phyloP scores from a whole-genome alignment of 2,888 invertebrate genomes.

The Tinea pellionella region DNA sequence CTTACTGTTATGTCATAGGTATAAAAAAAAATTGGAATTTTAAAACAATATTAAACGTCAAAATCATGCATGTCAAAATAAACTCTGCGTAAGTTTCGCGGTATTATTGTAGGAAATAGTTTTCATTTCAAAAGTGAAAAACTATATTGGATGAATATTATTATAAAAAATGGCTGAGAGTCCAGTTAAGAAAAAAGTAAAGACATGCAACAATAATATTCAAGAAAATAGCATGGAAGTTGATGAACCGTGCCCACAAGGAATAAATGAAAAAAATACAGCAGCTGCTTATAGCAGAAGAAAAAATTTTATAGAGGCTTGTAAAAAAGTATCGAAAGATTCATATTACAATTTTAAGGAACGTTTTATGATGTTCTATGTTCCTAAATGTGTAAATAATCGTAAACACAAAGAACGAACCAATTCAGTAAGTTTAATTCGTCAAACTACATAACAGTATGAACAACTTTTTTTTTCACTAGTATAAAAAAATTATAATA shows the following conservation, averaged over 20 bases:
- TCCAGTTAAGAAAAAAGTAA: constrained; percentile 13
- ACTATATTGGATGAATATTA: neutral
- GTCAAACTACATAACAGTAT: no score
- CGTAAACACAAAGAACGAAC: constrained; percentile 33
- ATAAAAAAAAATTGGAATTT: no score
- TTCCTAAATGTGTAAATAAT: constrained; percentile 37
- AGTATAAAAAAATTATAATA: no score
- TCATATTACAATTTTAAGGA: constrained; percentile 37
- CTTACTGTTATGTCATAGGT: no score
- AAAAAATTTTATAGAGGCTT: constrained; percentile 49
- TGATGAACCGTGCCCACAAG: neutral
- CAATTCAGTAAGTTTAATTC: neutral
- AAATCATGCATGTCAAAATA: no score
- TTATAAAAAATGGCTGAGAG: constrained; percentile 5
- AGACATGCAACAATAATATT: neutral
- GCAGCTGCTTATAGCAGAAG: no score
- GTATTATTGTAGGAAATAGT: no score
- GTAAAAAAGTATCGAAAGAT: constrained; percentile 42
- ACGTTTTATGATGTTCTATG: constrained; percentile 35
- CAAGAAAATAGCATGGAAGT: neutral
- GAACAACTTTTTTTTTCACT: no score
- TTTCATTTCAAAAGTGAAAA: no score
- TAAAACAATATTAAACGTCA: no score
- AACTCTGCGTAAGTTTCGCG: no score
- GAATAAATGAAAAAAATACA: neutral